Percentiles rank a stretch among this genome's conserved stretches.
These are phyloP conservation scores for Mionectes olivaceus DNA, from an alignment of 2,797 vertebrate genomes.

Conservation along the genomic window DNA sequence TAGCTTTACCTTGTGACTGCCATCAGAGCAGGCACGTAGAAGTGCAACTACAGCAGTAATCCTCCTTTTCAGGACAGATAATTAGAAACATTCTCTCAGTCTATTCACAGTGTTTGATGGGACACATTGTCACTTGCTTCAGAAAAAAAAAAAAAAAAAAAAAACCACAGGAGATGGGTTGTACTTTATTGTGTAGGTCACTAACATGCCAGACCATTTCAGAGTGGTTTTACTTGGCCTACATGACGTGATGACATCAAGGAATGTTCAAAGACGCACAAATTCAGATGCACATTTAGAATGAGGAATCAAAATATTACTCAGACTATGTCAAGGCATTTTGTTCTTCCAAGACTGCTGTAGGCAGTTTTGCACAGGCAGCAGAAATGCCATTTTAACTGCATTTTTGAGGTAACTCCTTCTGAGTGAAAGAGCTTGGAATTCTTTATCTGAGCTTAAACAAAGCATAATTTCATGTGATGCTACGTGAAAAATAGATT, in stretches of 20 bases:
- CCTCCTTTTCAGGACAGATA: not conserved
- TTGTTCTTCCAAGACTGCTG: not conserved
- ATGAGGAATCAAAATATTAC: not conserved
- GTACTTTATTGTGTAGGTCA: not conserved
- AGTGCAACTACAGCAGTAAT: not conserved
- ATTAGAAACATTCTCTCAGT: not conserved
- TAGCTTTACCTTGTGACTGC: not conserved
- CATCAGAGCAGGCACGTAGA: not conserved
- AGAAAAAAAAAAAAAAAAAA: not conserved
- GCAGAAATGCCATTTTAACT: not conserved
- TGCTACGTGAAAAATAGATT: not conserved
- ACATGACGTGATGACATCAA: not conserved
- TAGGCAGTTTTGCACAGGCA: not conserved
- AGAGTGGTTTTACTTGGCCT: not conserved
- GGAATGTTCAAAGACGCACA: not conserved
- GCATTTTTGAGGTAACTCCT: not conserved
- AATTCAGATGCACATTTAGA: not conserved
- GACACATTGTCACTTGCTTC: not conserved
- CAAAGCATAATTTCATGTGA: constrained; percentile 8
- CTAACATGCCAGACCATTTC: not conserved
- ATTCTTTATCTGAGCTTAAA: constrained; percentile 18
- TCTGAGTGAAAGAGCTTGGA: not conserved
- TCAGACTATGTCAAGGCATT: not conserved
- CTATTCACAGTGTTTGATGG: not conserved
- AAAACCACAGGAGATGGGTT: not conserved